These are phyloP conservation scores for Thereva unica DNA, from an alignment of 2,888 invertebrate species.

Conservation along the genomic window DNA sequence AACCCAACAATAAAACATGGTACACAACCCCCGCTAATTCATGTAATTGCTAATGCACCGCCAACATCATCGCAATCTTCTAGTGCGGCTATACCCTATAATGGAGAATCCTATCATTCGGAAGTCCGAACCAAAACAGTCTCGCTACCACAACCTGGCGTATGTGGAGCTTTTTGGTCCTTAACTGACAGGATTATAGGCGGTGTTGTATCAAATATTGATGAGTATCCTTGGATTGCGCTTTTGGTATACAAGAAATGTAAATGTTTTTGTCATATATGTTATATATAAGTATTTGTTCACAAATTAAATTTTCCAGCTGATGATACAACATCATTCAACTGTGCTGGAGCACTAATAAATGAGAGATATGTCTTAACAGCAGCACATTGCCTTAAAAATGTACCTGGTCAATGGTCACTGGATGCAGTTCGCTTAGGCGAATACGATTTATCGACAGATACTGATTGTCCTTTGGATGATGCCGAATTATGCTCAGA, in stretches of 20 bases:
- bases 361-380: constrained; percentile 70
- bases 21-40: too few relatives aligned
- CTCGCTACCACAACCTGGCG: constrained; percentile 53
- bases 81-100: not conserved
- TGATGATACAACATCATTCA: constrained; percentile 64
- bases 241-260: constrained; percentile 60
- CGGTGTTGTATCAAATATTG: constrained; percentile 64
- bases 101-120: not conserved
- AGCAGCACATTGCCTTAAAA: constrained; percentile 74
- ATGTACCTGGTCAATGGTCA: constrained; percentile 48
- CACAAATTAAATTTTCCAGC: constrained; percentile 53
- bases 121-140: not conserved
- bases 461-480: constrained; percentile 61
- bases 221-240: constrained; percentile 66
- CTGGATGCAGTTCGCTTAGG: constrained; percentile 57
- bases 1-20: too few relatives aligned
- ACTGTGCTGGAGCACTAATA: constrained; percentile 76
- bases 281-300: not conserved
- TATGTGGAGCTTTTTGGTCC: constrained; percentile 63
- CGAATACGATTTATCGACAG: constrained; percentile 63
- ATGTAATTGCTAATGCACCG: too few relatives aligned
- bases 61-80: not conserved
- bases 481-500: constrained; percentile 65
- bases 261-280: constrained; percentile 39
- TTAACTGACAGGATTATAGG: constrained; percentile 65